Evolutionary conservation across 2,888 invertebrate species (phyloP).

Genomic region (Tinea trinotella): DNA sequence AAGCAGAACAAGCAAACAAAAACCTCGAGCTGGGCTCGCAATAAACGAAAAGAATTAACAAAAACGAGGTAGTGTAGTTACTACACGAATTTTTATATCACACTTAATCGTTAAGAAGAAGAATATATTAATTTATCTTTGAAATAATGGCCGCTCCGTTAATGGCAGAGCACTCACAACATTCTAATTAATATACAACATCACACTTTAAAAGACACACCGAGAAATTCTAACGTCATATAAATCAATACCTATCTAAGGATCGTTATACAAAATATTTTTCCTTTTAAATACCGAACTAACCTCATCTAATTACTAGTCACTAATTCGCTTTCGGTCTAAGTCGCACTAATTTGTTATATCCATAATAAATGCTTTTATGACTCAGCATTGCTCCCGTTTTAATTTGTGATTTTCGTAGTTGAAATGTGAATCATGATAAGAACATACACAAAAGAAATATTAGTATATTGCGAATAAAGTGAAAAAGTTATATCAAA

Average conservation of each 20-base stretch:
- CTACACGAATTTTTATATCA: constrained; percentile 58
- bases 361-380: constrained; percentile 52
- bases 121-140: constrained; percentile 24
- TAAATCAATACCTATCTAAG: constrained; percentile 57
- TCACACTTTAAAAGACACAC: constrained; percentile 69
- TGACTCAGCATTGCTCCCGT: constrained; percentile 36
- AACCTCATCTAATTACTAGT: constrained; percentile 44
- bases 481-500: not conserved
- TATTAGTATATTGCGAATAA: not conserved
- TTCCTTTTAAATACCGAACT: not conserved
- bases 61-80: constrained; percentile 67
- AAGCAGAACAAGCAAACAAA: constrained; percentile 34
- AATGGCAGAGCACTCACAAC: not conserved
- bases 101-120: constrained; percentile 33
- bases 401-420: no score
- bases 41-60: constrained; percentile 39
- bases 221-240: constrained; percentile 53
- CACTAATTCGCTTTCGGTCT: constrained; percentile 38
- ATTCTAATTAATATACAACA: constrained; percentile 49
- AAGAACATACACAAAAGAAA: no score
- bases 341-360: constrained; percentile 20
- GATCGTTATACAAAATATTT: constrained; percentile 68
- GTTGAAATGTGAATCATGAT: no score
- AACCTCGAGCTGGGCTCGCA: constrained; percentile 61
- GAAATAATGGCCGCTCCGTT: constrained; percentile 23